These are phyloP conservation scores for Drosophila eohydei DNA, from an alignment of 2,888 invertebrate genomes.

Conservation along the genomic window DNA sequence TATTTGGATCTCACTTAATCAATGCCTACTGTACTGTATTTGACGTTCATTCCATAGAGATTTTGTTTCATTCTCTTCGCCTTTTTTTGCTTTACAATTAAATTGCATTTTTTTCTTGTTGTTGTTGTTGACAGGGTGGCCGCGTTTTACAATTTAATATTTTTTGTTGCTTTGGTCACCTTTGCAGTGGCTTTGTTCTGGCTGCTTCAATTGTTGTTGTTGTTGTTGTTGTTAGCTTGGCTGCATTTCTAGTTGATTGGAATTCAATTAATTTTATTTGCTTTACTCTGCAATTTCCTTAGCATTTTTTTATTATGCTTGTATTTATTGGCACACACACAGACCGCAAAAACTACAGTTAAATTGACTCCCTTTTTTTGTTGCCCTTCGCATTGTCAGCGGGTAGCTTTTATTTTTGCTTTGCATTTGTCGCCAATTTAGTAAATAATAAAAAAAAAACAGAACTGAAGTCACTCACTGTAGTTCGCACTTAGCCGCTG, in stretches of 20 bases:
- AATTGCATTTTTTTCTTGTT: constrained; percentile 64
- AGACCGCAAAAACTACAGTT: constrained; percentile 66
- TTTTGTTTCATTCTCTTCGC: constrained; percentile 13
- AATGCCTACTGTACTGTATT: constrained; percentile 43
- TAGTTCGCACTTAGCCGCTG: constrained; percentile 67
- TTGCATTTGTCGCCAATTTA: constrained; percentile 82
- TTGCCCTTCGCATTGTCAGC: constrained; percentile 49
- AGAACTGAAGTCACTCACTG: constrained; percentile 67
- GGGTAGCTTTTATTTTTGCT: constrained; percentile 47
- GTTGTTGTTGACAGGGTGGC: constrained; percentile 21
- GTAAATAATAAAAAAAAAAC: constrained; percentile 73
- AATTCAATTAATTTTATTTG: constrained; percentile 83
- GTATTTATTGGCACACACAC: constrained; percentile 74
- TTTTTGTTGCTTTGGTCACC: constrained; percentile 40
- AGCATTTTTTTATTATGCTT: constrained; percentile 76
- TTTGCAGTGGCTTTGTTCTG: constrained; percentile 50
- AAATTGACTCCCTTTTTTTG: constrained; percentile 60
- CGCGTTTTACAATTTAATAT: constrained; percentile 67
- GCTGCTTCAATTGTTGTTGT: constrained; percentile 13
- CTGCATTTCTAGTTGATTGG: constrained; percentile 82
- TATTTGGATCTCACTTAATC: background rate
- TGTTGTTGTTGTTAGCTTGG: constrained; percentile 49
- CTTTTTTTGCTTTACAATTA: constrained; percentile 62
- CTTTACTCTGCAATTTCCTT: constrained; percentile 80
- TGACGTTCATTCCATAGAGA: constrained; percentile 2